Conservation (phyloP, 2,113 vertebrate species). For the Zonotrichia leucophrys region DNA sequence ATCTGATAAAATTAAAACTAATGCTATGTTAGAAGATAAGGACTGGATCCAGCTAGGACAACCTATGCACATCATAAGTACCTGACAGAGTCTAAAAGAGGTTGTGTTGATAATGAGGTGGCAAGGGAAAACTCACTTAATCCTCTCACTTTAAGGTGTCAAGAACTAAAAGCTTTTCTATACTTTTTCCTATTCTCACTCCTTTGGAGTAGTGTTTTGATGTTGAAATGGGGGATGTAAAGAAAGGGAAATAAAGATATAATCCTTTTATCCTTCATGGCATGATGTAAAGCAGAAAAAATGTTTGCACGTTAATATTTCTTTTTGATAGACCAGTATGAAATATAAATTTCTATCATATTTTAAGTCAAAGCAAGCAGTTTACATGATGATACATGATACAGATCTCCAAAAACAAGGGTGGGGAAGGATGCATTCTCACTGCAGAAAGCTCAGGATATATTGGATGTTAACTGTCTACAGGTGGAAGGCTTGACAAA, state of each 20-base stretch:
- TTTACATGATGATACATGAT: background rate
- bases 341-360: background rate
- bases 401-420: background rate
- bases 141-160: background rate
- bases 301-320: background rate
- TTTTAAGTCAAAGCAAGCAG: background rate
- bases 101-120: conserved; percentile 29
- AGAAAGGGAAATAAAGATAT: background rate
- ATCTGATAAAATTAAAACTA: conserved; percentile 48
- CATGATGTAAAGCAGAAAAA: background rate
- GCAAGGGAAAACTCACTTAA: conserved; percentile 34
- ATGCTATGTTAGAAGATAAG: background rate
- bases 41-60: background rate
- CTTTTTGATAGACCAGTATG: background rate
- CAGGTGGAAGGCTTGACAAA: accelerated
- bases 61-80: background rate
- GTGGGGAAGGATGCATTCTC: background rate
- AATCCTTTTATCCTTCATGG: background rate
- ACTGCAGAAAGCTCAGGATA: background rate
- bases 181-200: background rate
- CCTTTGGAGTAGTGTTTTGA: background rate
- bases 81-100: background rate
- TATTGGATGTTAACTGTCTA: background rate
- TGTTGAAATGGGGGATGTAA: background rate
- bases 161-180: background rate